phyloP scores from a whole-genome alignment of 2,113 vertebrate species.

The Nestor notabilis region DNA sequence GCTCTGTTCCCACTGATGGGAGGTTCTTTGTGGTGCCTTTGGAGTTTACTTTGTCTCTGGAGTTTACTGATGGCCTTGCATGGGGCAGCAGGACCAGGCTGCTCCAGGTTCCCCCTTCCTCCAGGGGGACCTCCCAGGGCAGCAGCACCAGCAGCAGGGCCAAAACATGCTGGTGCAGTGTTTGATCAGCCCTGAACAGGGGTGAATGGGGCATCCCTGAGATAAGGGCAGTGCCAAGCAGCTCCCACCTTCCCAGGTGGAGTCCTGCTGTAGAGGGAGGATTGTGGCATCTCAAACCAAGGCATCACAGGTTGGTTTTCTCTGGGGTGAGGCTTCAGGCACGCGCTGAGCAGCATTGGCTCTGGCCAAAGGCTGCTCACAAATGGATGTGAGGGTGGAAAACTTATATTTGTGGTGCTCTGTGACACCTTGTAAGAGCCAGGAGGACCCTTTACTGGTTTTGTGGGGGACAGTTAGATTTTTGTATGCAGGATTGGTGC shows the following conservation, averaged over 20 bases:
- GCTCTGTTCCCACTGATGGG: not conserved
- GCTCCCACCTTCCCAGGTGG: not conserved
- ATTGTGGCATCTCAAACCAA: not conserved
- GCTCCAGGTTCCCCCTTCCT: not conserved
- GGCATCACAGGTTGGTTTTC: not conserved
- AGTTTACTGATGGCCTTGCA: not conserved
- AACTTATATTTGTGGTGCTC: not conserved
- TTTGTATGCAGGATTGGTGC: not conserved
- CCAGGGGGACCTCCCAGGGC: not conserved
- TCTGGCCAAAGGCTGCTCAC: not conserved
- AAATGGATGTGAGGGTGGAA: not conserved
- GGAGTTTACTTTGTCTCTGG: not conserved
- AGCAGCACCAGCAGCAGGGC: not conserved
- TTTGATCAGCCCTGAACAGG: accelerated
- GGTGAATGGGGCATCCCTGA: accelerated
- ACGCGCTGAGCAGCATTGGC: accelerated
- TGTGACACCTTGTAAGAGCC: not conserved
- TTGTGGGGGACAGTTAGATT: not conserved
- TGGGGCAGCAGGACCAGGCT: not conserved
- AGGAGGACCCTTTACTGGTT: not conserved
- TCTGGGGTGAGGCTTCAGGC: not conserved
- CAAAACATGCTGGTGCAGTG: not conserved
- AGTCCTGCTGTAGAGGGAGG: not conserved
- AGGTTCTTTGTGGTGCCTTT: not conserved
- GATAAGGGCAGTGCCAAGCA: not conserved